A percentile compares a stretch with the other conserved stretches of the same genome.
phyloP scores from a whole-genome alignment of 92 coral and sea anemone genomes.

The Porites divaricata region DNA sequence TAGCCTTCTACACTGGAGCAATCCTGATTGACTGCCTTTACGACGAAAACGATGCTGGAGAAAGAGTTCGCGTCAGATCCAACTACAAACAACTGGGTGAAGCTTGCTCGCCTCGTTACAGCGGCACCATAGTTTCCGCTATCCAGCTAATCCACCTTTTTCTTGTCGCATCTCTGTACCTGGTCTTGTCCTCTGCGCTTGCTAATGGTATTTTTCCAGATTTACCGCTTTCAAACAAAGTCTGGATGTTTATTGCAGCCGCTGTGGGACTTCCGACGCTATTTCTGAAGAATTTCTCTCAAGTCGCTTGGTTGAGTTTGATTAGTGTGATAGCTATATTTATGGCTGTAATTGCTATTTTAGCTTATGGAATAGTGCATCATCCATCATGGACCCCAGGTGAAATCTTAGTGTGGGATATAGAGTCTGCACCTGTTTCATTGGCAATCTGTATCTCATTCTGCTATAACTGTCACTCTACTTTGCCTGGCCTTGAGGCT shows the following conservation, averaged over 20 bases:
- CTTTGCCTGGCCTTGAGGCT: not conserved
- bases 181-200: not conserved
- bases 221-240: not conserved
- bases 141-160: not conserved
- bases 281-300: not conserved
- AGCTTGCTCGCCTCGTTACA: not conserved
- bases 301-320: not conserved
- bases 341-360: not conserved
- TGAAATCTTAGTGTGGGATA: slow-evolving; percentile 7
- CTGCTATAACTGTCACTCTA: not conserved
- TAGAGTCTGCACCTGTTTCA: not conserved
- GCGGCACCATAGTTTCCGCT: not conserved
- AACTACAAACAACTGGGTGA: not conserved
- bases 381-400: not conserved
- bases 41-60: slow-evolving; percentile 15
- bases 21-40: slow-evolving; percentile 53
- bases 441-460: not conserved
- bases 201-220: not conserved
- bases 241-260: not conserved
- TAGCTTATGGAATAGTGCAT: not conserved
- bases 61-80: slow-evolving; percentile 37
- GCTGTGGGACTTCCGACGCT: not conserved
- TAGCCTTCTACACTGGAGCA: slow-evolving; percentile 43
- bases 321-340: not conserved
- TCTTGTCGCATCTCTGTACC: not conserved